Conservation (phyloP, 1,140 invertebrate species). For the Aphidius ervi region DNA sequence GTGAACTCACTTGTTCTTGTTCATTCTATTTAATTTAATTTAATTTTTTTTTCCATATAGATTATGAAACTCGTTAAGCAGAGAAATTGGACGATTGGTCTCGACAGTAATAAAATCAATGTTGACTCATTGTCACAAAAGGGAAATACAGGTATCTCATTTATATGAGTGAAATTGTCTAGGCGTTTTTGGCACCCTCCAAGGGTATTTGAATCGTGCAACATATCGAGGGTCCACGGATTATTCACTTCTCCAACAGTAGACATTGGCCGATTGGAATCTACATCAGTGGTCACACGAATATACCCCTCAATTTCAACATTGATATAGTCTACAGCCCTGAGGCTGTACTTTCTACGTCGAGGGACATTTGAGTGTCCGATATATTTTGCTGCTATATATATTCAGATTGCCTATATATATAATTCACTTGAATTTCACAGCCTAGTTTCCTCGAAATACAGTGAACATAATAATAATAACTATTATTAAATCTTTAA, state of each 20-base stretch:
- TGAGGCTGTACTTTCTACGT: slow-evolving; percentile 22
- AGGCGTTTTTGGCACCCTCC: too few species aligned
- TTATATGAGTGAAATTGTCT: slow-evolving; percentile 4
- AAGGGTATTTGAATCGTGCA: too few species aligned
- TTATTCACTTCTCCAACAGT: slow-evolving; percentile 37
- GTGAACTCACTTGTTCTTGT: neutral
- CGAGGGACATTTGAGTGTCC: neutral
- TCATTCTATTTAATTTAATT: neutral
- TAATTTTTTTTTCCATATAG: slow-evolving; percentile 7
- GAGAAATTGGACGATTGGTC: slow-evolving; percentile 29
- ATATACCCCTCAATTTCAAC: slow-evolving; percentile 9
- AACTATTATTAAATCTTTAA: too few species aligned
- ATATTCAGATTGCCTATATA: too few species aligned
- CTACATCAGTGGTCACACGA: slow-evolving; percentile 34
- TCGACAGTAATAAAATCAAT: slow-evolving; percentile 38
- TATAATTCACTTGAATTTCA: too few species aligned
- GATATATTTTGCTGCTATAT: too few species aligned
- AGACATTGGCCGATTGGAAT: slow-evolving; percentile 42
- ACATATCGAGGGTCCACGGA: slow-evolving; percentile 24
- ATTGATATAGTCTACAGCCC: slow-evolving; percentile 14
- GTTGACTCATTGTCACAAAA: slow-evolving; percentile 26
- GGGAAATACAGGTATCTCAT: slow-evolving; percentile 10
- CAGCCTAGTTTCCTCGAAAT: too few species aligned
- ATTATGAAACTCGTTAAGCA: slow-evolving; percentile 28
- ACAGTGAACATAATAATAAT: too few species aligned